A percentile compares a stretch with the other conserved stretches of the same genome.
These are phyloP conservation scores for Paralvinella palmiformis DNA, from an alignment of 1,140 invertebrate species.

Conservation along the genomic window DNA sequence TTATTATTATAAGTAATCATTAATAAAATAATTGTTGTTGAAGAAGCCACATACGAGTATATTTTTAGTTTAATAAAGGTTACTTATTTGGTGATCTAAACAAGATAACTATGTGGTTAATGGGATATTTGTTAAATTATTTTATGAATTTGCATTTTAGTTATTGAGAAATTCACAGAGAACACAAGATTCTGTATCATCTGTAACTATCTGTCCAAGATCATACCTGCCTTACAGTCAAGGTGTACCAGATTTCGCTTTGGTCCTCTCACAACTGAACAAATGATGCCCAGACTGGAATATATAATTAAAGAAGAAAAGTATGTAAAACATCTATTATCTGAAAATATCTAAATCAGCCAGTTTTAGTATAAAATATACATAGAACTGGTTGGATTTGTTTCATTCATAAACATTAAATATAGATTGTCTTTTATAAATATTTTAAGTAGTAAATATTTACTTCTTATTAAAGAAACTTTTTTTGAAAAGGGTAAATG, in stretches of 20 bases:
- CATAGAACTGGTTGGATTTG: too few species aligned
- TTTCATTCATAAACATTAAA: too few species aligned
- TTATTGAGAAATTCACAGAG: constrained; percentile 98
- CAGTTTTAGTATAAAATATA: too few species aligned
- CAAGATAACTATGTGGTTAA: too few species aligned
- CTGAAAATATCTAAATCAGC: constrained; percentile 11
- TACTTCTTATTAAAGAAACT: too few species aligned
- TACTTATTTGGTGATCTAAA: too few species aligned
- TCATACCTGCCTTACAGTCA: constrained; percentile 96
- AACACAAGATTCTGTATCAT: constrained; percentile 98
- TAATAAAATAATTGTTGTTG: neutral
- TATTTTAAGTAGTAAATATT: too few species aligned
- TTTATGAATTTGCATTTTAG: constrained; percentile 49
- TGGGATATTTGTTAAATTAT: neutral
- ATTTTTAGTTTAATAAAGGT: too few species aligned
- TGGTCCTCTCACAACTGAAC: constrained; percentile 73
- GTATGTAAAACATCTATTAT: constrained; percentile 35
- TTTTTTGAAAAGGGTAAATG: constrained; percentile 62
- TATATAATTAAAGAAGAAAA: constrained; percentile 79
- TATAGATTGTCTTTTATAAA: too few species aligned
- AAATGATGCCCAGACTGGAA: constrained; percentile 84
- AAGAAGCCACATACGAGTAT: neutral
- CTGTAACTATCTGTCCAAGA: constrained; percentile 97
- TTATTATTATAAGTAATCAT: neutral
- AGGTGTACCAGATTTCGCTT: constrained; percentile 96